A percentile compares a stretch with the other conserved stretches of the same genome.
Conservation (phyloP, 2,113 vertebrate species). For the Oncorhynchus nerka region DNA sequence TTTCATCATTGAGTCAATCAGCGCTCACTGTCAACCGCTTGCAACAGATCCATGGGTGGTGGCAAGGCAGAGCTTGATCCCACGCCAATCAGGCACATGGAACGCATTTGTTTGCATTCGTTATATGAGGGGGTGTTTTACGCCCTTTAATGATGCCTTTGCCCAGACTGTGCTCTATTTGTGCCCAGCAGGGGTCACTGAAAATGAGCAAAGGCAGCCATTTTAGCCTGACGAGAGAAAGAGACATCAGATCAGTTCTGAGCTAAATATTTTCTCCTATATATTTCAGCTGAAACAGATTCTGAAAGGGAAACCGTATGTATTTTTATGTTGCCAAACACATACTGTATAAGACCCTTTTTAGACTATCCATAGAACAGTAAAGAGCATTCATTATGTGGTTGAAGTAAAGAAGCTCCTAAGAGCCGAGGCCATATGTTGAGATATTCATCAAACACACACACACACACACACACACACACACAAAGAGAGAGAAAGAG, state of each 20-base stretch:
- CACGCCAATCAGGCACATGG: neutral
- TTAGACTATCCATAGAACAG: neutral
- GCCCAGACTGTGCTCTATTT: conserved; percentile 55
- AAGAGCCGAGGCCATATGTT: conserved; percentile 17
- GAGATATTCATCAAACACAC: conserved; percentile 25
- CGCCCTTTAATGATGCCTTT: conserved; percentile 64
- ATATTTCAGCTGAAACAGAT: conserved; percentile 22
- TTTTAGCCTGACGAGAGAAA: conserved; percentile 46
- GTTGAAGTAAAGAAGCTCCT: neutral
- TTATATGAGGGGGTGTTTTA: conserved; percentile 41
- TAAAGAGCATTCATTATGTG: neutral
- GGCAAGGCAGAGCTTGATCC: conserved; percentile 42
- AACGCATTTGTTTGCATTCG: conserved; percentile 47
- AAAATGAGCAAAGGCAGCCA: conserved; percentile 57
- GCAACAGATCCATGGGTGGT: conserved; percentile 42
- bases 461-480: neutral
- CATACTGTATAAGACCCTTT: conserved; percentile 24
- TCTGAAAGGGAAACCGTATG: conserved; percentile 9
- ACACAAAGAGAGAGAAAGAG: neutral
- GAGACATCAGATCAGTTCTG: conserved; percentile 49
- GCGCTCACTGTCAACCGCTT: conserved; percentile 63
- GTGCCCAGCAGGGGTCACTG: conserved; percentile 45
- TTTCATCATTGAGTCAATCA: conserved; percentile 55
- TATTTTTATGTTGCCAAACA: conserved; percentile 18
- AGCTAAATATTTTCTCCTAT: conserved; percentile 25